Conservation (phyloP, 1,140 invertebrate genomes). For the Vanessa atalanta region DNA sequence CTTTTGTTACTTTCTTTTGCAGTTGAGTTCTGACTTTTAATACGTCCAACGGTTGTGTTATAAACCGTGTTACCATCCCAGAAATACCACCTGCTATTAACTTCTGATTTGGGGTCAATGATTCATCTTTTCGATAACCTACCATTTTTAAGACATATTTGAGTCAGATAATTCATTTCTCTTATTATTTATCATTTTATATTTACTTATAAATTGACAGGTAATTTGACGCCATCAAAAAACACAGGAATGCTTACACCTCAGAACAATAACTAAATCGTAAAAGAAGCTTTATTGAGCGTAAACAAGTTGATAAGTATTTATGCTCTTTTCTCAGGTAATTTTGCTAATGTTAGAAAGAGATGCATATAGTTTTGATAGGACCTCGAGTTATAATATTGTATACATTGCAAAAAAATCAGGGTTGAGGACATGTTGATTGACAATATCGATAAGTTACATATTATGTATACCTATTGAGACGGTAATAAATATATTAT, state of each 20-base stretch:
- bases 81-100: conserved; percentile 60
- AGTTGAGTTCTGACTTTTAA: conserved; percentile 64
- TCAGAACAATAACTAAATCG: neutral
- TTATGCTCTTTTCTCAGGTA: too few relatives aligned
- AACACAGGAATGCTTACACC: neutral
- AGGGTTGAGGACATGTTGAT: too few relatives aligned
- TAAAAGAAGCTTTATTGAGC: neutral
- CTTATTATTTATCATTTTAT: neutral
- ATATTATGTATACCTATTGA: too few relatives aligned
- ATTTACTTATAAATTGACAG: neutral
- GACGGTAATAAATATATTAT: too few relatives aligned
- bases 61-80: conserved; percentile 57
- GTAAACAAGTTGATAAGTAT: too few relatives aligned
- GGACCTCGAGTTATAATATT: too few relatives aligned
- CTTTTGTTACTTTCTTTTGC: conserved; percentile 35
- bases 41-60: conserved; percentile 69
- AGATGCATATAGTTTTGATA: too few relatives aligned
- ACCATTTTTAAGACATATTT: conserved; percentile 53
- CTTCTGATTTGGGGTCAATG: conserved; percentile 56
- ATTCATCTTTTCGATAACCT: conserved; percentile 58
- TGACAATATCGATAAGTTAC: too few relatives aligned
- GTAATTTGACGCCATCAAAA: conserved; percentile 2
- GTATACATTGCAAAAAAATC: too few relatives aligned
- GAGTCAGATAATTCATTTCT: neutral
- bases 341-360: too few relatives aligned